A percentile compares a stretch with the other conserved stretches of the same genome.
Conservation (phyloP, 2,113 vertebrate genomes). For the Limnothrissa miodon region DNA sequence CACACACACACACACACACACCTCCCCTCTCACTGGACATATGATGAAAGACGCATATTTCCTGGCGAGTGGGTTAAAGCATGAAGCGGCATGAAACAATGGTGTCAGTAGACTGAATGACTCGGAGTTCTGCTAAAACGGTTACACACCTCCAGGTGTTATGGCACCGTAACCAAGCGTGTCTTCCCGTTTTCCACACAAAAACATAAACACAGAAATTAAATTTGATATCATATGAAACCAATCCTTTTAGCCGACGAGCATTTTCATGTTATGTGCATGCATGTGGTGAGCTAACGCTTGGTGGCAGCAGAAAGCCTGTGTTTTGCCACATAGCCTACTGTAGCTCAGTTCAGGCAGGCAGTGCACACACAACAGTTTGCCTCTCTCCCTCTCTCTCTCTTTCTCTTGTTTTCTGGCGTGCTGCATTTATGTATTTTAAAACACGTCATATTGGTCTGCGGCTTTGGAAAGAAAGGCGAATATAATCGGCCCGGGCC, state of each 20-base stretch:
- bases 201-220: neutral
- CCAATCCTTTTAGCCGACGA: neutral
- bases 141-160: slow-evolving; percentile 13
- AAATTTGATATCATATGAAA: slow-evolving; percentile 5
- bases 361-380: neutral
- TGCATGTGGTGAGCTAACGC: neutral
- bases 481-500: neutral
- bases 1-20: neutral
- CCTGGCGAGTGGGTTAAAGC: neutral
- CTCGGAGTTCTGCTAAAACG: neutral
- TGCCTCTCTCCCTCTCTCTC: neutral
- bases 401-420: neutral
- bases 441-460: slow-evolving; percentile 19
- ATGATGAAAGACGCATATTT: neutral
- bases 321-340: neutral
- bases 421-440: slow-evolving; percentile 12
- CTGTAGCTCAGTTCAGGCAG: neutral
- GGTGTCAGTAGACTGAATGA: slow-evolving; percentile 5
- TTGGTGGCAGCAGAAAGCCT: slow-evolving; percentile 3
- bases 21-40: neutral
- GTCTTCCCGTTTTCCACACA: neutral
- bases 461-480: neutral
- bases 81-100: neutral
- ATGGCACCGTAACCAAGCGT: neutral
- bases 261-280: neutral